Conservation (phyloP, 2,888 invertebrate species). For the Oscheius onirici region DNA sequence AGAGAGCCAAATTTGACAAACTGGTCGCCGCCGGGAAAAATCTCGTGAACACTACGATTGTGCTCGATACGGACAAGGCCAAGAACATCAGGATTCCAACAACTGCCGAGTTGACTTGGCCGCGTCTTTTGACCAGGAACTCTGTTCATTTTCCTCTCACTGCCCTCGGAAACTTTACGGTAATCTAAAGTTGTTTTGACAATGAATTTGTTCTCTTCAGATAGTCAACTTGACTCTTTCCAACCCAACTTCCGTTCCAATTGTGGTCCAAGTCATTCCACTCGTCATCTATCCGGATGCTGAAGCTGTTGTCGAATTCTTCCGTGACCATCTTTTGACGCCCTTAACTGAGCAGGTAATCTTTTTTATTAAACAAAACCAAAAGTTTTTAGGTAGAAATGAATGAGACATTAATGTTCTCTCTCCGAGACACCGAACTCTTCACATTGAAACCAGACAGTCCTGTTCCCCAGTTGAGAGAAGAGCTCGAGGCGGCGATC, state of each 20-base stretch:
- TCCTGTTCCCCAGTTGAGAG: constrained; percentile 72
- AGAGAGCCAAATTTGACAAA: constrained; percentile 76
- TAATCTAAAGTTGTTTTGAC: constrained; percentile 65
- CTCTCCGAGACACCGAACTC: constrained; percentile 71
- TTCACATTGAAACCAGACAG: constrained; percentile 69
- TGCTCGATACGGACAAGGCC: constrained; percentile 82
- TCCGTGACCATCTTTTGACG: constrained; percentile 57
- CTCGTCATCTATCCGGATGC: constrained; percentile 80
- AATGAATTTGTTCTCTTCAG: constrained; percentile 58
- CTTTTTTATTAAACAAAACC: no score
- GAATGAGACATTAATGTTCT: constrained; percentile 74
- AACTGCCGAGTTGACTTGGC: constrained; percentile 80
- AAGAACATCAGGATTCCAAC: constrained; percentile 78
- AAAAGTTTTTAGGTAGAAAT: constrained; percentile 71
- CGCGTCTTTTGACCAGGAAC: constrained; percentile 74
- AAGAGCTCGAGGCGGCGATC: constrained; percentile 72
- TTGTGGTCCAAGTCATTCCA: constrained; percentile 79
- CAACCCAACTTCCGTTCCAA: constrained; percentile 80
- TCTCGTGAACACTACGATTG: constrained; percentile 80
- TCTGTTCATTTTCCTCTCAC: constrained; percentile 80
- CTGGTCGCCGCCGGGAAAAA: constrained; percentile 65
- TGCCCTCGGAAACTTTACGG: constrained; percentile 80
- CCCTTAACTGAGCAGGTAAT: constrained; percentile 47
- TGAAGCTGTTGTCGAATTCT: constrained; percentile 74
- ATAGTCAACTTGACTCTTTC: constrained; percentile 79